phyloP scores from a whole-genome alignment of 2,113 vertebrate species.

The Triplophysa rosa region DNA sequence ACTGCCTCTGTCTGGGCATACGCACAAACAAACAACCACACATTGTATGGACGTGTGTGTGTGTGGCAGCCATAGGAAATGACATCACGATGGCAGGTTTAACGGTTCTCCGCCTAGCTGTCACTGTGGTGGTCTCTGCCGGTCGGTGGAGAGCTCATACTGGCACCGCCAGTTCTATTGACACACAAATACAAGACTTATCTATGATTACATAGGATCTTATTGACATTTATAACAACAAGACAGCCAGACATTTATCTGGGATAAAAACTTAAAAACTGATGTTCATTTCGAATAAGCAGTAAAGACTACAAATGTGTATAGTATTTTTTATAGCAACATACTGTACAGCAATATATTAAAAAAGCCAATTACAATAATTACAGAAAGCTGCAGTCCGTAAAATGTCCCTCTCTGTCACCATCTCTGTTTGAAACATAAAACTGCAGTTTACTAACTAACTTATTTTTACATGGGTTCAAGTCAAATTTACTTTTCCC shows the following conservation, averaged over 20 bases:
- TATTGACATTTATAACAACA: not conserved
- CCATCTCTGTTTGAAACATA: too few relatives aligned
- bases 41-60: not conserved
- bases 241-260: not conserved
- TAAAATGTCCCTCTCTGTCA: too few relatives aligned
- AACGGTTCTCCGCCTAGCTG: constrained; percentile 23
- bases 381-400: too few relatives aligned
- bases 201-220: not conserved
- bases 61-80: constrained; percentile 41
- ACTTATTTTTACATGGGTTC: too few relatives aligned
- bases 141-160: constrained; percentile 13
- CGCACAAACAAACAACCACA: constrained; percentile 27
- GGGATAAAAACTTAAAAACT: not conserved
- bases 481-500: too few relatives aligned
- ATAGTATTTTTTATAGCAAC: too few relatives aligned
- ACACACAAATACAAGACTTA: constrained; percentile 3
- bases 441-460: too few relatives aligned
- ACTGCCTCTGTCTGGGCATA: constrained; percentile 27
- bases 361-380: too few relatives aligned
- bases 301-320: not conserved
- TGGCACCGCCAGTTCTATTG: constrained; percentile 24
- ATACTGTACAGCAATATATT: too few relatives aligned
- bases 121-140: constrained; percentile 27
- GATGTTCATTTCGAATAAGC: not conserved
- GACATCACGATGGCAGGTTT: constrained; percentile 31